A percentile compares a stretch with the other conserved stretches of the same genome.
These are phyloP conservation scores for Lonchura striata DNA, from an alignment of 2,113 vertebrate genomes.

Conservation along the genomic window DNA sequence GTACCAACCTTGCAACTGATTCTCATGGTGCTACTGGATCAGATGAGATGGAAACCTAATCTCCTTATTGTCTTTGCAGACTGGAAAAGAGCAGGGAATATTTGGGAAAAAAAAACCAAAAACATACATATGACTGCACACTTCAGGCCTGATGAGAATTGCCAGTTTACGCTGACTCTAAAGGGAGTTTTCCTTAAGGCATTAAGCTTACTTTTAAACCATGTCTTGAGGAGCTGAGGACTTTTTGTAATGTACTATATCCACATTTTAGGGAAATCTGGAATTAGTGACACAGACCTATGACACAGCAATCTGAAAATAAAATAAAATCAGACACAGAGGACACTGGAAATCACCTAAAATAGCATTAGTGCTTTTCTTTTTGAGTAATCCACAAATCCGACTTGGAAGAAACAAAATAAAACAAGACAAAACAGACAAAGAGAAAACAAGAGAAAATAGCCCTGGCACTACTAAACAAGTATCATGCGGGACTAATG, in stretches of 20 bases:
- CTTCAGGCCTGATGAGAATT: not conserved
- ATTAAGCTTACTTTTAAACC: not conserved
- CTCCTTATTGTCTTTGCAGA: not conserved
- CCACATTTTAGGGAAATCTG: not conserved
- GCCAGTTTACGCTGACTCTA: not conserved
- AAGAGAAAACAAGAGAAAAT: not conserved
- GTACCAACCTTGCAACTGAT: not conserved
- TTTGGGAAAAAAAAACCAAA: not conserved
- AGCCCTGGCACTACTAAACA: not conserved
- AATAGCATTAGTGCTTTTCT: not conserved
- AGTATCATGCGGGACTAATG: not conserved
- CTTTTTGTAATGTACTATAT: not conserved
- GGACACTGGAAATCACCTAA: slow-evolving; percentile 1
- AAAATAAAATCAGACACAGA: not conserved
- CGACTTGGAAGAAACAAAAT: slow-evolving; percentile 17
- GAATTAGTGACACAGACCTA: not conserved
- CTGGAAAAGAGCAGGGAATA: not conserved
- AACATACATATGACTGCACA: not conserved
- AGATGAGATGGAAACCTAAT: not conserved
- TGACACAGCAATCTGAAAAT: not conserved
- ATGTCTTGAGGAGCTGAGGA: not conserved
- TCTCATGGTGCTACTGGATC: not conserved
- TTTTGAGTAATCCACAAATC: not conserved
- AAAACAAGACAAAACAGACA: not conserved
- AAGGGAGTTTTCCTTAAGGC: not conserved